These are phyloP conservation scores for Phoeniculus purpureus DNA, from an alignment of 2,797 vertebrate species.

Conservation along the genomic window DNA sequence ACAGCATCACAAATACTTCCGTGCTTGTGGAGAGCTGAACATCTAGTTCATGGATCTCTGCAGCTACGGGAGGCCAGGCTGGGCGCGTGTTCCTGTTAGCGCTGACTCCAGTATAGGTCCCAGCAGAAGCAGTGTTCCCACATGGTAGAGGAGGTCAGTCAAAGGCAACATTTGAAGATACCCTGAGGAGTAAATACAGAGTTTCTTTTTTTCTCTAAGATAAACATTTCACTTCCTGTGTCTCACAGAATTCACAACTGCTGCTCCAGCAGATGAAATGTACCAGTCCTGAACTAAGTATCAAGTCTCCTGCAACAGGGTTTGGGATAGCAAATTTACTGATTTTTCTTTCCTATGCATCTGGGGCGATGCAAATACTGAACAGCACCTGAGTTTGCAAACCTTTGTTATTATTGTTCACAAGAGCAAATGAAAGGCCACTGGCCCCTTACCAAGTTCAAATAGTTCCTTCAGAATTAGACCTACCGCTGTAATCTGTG, in stretches of 20 bases:
- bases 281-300: not conserved
- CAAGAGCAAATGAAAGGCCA: not conserved
- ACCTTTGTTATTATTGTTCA: not conserved
- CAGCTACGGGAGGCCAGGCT: not conserved
- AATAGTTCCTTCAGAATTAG: not conserved
- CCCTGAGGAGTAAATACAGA: not conserved
- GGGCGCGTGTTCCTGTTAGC: not conserved
- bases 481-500: not conserved
- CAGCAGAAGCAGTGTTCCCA: not conserved
- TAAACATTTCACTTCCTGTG: constrained; percentile 4
- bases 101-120: not conserved
- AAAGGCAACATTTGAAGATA: not conserved
- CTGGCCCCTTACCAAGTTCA: not conserved
- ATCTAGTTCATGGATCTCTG: not conserved
- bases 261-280: constrained; percentile 17
- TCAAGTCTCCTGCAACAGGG: not conserved
- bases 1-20: not conserved
- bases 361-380: not conserved
- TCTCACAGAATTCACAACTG: not conserved
- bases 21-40: not conserved
- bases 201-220: not conserved
- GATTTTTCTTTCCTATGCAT: not conserved
- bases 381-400: not conserved
- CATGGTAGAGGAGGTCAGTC: not conserved
- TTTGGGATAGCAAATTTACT: not conserved